Conservation (phyloP, 2,113 vertebrate species). For the Amphilophus citrinellus region DNA sequence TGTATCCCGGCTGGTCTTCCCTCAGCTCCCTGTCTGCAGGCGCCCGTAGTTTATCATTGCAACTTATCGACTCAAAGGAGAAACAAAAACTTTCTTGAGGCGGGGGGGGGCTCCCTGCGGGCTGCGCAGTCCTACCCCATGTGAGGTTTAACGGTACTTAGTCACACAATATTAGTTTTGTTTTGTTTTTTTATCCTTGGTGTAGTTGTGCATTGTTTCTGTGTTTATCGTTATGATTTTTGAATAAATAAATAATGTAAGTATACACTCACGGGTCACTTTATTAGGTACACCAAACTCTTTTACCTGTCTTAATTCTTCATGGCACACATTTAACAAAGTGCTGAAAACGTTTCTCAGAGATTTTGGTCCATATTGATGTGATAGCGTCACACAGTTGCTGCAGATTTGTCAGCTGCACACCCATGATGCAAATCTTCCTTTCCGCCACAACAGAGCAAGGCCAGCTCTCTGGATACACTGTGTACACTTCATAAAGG, state of each 20-base stretch:
- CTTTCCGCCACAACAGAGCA: too few relatives aligned
- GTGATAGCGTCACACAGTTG: too few relatives aligned
- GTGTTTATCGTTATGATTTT: background rate
- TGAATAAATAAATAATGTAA: too few relatives aligned
- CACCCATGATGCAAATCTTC: too few relatives aligned
- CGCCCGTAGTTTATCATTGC: conserved; percentile 36
- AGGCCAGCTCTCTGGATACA: background rate
- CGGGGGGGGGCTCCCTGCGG: background rate
- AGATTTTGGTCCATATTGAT: too few relatives aligned
- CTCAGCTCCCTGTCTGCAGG: conserved; percentile 13
- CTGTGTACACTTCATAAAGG: background rate
- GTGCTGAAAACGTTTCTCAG: too few relatives aligned
- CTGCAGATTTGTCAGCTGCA: too few relatives aligned
- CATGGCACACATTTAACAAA: too few relatives aligned
- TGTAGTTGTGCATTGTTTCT: background rate
- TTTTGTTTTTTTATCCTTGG: background rate
- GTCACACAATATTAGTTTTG: background rate
- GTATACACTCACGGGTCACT: too few relatives aligned
- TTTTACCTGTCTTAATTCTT: too few relatives aligned
- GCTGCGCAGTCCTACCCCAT: background rate
- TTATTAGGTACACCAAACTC: too few relatives aligned
- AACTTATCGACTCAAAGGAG: background rate
- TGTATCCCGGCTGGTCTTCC: conserved; percentile 32
- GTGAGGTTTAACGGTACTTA: background rate
- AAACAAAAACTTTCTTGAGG: conserved; percentile 11